Evolutionary conservation across 1,140 invertebrate genomes (phyloP), one percentile per base, ranked within the genome.

Genomic region (Plectrocnemia conspersa): DNA sequence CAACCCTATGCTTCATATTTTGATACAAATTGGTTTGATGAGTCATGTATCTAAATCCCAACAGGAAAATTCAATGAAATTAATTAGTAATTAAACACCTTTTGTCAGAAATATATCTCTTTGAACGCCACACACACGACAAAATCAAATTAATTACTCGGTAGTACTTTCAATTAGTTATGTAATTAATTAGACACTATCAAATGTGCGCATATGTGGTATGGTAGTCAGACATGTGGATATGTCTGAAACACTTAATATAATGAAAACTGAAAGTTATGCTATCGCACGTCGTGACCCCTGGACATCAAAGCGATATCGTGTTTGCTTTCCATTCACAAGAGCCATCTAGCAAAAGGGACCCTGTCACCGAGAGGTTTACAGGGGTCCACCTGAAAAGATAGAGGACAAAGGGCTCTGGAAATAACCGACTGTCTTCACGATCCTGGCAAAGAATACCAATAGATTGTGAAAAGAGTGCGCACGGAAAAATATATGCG

Each of bases 401-500:
- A 38, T 38, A 5, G 7, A 38, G 35, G 18, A 38, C 35, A 38
- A 38, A 38, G n/a, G 35, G 7, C 5, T 16, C 35, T 38, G n/a
- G 35, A 38, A 38, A 38, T 38, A 38, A 38, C 35, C 35, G 11
- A 13, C 10, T 38, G 35, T 38, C 35, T 38, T 38, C 35, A 38
- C 35, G 35, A 38, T 5, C 35, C 35, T 13, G 10, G 18, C 11
- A 16, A 9, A 38, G 35, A 38, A 38, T 38, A 16, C 35, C 35
- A 38, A 38, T 38, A 38, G 35, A 38, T 38, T 16, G 10, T 5
- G 35, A 16, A 38, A 38, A 38, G 18, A 16, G 35, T 38, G 35
- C n/a, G n/a, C n/a, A n/a, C n/a, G n/a, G n/a, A n/a, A n/a, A n/a
- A 38, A 38, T 38, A 38, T 38, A 38, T 38, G 35, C 35, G 10